Conservation (phyloP, 2,113 vertebrate species). For the Albula goreensis region DNA sequence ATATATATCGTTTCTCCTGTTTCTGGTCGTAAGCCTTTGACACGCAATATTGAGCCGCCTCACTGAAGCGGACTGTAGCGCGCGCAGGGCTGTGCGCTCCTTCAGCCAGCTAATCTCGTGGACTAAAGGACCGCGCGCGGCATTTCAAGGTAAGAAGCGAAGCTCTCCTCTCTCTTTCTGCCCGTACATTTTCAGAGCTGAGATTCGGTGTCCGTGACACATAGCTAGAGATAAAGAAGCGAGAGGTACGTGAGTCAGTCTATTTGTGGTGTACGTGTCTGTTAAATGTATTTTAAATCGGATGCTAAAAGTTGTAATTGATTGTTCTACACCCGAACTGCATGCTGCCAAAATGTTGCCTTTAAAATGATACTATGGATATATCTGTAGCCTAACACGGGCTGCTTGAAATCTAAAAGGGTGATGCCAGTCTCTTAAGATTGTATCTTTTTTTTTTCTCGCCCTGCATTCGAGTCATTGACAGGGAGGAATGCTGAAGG, state of each 20-base stretch:
- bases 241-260: not conserved
- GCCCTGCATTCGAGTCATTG: conserved; percentile 17
- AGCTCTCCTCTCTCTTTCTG: conserved; percentile 12
- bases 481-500: conserved; percentile 41
- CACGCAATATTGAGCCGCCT: conserved; percentile 8
- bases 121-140: conserved; percentile 58
- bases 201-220: not conserved
- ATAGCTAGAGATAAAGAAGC: not conserved
- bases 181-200: not conserved
- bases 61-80: conserved; percentile 3
- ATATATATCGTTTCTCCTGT: conserved; percentile 13
- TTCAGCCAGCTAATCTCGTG: conserved; percentile 53
- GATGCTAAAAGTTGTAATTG: conserved; percentile 51
- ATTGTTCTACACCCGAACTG: not conserved
- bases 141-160: conserved; percentile 66
- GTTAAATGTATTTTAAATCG: conserved; percentile 21
- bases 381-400: not conserved
- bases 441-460: conserved; percentile 36
- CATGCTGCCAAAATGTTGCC: not conserved
- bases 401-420: not conserved
- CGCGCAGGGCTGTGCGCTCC: not conserved
- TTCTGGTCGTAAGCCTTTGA: conserved; percentile 27
- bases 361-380: not conserved
- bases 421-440: conserved; percentile 2
- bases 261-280: conserved; percentile 17